Percentiles rank a stretch among this genome's conserved stretches.
Conservation (phyloP, 2,113 vertebrate species). For the Trachemys scripta region DNA sequence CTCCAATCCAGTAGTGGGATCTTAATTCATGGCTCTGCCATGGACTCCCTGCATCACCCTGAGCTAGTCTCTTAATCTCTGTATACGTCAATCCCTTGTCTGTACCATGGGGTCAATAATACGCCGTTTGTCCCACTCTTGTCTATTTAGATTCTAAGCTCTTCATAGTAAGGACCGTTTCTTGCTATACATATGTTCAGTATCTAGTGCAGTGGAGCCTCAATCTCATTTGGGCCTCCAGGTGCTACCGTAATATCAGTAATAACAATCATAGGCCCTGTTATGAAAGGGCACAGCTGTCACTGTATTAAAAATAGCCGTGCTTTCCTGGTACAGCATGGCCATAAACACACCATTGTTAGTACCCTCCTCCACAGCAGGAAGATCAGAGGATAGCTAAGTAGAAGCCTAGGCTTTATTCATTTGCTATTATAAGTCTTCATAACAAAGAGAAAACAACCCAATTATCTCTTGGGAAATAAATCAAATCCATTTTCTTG, state of each 20-base stretch:
- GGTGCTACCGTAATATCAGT: fast-evolving
- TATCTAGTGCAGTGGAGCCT: neutral
- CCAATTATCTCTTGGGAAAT: constrained; percentile 53
- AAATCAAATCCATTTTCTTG: constrained; percentile 62
- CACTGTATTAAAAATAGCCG: neutral
- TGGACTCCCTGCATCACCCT: neutral
- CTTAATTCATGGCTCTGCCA: neutral
- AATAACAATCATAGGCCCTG: neutral
- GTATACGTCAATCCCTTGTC: neutral
- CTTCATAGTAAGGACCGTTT: neutral
- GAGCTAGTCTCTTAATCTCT: neutral
- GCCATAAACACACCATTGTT: neutral
- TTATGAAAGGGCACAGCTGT: neutral
- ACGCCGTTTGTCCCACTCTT: neutral
- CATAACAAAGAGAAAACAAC: constrained; percentile 56
- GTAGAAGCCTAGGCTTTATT: constrained; percentile 30
- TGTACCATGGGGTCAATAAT: neutral
- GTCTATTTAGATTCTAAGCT: neutral
- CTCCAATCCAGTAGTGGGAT: neutral
- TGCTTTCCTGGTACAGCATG: neutral
- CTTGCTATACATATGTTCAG: neutral
- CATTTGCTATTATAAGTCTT: constrained; percentile 45
- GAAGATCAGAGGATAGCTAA: constrained; percentile 20
- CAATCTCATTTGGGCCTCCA: neutral
- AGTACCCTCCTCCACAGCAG: neutral